Percentiles rank a stretch among this genome's conserved stretches.
These are phyloP conservation scores for Sternarchorhynchus goeldii DNA, from an alignment of 2,797 vertebrate genomes.

Conservation along the genomic window DNA sequence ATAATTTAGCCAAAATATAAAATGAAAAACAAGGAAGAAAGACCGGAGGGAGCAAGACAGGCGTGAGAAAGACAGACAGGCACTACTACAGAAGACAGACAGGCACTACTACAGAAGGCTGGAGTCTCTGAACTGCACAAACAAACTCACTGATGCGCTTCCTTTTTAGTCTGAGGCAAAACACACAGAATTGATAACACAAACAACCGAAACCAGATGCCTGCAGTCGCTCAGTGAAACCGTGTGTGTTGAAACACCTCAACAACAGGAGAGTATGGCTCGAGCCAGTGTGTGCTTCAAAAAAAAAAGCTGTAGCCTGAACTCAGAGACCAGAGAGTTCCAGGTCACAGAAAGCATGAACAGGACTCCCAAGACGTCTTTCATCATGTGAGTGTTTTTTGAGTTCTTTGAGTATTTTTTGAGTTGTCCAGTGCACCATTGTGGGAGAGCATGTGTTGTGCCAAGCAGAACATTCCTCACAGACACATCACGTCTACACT, in stretches of 20 bases:
- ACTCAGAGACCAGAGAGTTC: slow-evolving; percentile 22
- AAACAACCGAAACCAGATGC: slow-evolving; percentile 25
- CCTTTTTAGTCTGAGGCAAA: slow-evolving; percentile 15
- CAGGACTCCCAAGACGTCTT: slow-evolving; percentile 5
- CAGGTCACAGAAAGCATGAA: slow-evolving; percentile 20
- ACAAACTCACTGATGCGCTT: slow-evolving; percentile 19
- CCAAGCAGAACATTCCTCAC: slow-evolving; percentile 55
- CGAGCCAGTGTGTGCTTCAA: slow-evolving; percentile 24
- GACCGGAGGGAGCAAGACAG: not conserved
- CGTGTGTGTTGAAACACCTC: slow-evolving; percentile 17
- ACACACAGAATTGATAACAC: slow-evolving; percentile 37
- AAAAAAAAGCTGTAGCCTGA: slow-evolving; percentile 45
- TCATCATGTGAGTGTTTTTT: slow-evolving; percentile 11
- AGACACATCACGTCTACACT: slow-evolving; percentile 53
- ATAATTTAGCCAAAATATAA: not conserved
- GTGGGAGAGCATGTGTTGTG: slow-evolving; percentile 30
- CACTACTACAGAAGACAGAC: not conserved
- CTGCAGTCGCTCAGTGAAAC: slow-evolving; percentile 6
- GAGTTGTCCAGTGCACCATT: slow-evolving; percentile 24
- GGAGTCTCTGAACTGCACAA: not conserved
- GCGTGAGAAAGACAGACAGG: not conserved
- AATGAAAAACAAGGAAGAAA: not conserved
- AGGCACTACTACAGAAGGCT: slow-evolving; percentile 8
- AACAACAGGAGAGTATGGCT: slow-evolving; percentile 21
- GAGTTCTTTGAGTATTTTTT: slow-evolving; percentile 20